Base-by-base conservation (phyloP, 1,140 invertebrate genomes). In the Cyclina sinensis region DNA sequence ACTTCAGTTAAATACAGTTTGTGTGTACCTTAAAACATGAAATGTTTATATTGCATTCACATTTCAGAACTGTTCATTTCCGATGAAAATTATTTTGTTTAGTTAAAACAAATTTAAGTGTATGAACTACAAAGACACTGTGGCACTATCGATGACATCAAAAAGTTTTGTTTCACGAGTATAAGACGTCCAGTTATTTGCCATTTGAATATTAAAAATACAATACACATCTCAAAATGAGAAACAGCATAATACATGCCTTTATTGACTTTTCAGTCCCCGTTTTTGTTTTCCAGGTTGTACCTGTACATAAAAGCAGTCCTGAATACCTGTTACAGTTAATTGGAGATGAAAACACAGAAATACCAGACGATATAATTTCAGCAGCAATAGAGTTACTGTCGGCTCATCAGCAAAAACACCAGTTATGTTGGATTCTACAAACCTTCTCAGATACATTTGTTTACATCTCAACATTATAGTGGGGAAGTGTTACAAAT, bases 361-460 rank as follows among this genome's bases (percentile, higher is more conserved):
- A 76, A 76, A 76, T 76, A 76, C 73, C 73, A 39, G 73, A 39
- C 43, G 35, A 76, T 76, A 48, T 76, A 48, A 76, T 76, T 46
- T 46, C 73, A 18, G 73, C 73, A 39, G 73, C 73, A 48, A 39
- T 76, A 76, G 37, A 76, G 68, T 76, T 76, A 48, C 43, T 76
- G 73, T 46, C 27, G 21, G 39, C 35, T 48, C 32, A 76, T 76
- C 68, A 76, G 73, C 73, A 39, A 46, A 76, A 39, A 46, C 12
- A 48, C 37, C 73, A 76, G 32, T 76, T 76, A 76, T 76, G 43
- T 76, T 76, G 73, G 73, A 76, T 76, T 46, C 68, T 76, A 76
- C 73, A 76, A 46, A 48, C 32, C 32, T 21, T 39, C 39, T 46
- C 32, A 76, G 32, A 43, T 46, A 76, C 39, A 43, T 76, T 76